Evolutionary conservation across 2,113 vertebrate genomes (phyloP), one percentile per base, ranked within the genome.

Genomic region (Aythya baeri): DNA sequence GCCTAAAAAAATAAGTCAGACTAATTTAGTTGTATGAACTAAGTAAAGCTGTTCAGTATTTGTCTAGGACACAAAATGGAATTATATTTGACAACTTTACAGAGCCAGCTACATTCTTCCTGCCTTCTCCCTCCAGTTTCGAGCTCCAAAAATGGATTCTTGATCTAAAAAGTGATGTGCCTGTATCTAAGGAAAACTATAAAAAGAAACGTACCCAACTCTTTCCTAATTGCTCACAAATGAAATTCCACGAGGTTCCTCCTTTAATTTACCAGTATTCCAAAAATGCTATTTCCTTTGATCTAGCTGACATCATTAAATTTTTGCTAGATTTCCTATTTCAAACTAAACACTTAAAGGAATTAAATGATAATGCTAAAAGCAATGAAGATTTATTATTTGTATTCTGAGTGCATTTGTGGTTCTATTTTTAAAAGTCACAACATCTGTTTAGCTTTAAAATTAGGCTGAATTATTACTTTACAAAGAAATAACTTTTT

Each of bases 51-150:
- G 26, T 36, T 73, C 16, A 2, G 1, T 13, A 73, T 46, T 13
- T 63, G 67, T 34, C 72, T 8, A 7, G 4, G 26, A 75, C 26
- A 76, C 23, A 82, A 81, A 74, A 70, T n/a, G 8, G 32, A 83
- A 75, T 38, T 27, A 21, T 12, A 59, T 52, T 54, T 68, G 27
- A 83, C 43, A 78, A 32, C 11, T n/a, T 32, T 8, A 41, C 9
- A 52, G 3, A 57, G 27, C 29, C 63, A 66, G n/a, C 10, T 85
- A 46, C 15, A 2, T 50, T 86, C 58, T 46, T 36, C 34, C 34
- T 0, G 4, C 5, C 7, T n/a, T 13, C 2, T 4, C 34, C 12
- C 9, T 7, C 2, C 13, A 63, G 11, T 50, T 32, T 41, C 59
- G 58, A 85, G 9, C 7, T 83, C 32, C 16, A 65, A 70, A 52